Percentiles rank a stretch among this genome's conserved stretches.
Evolutionary conservation across 2,888 invertebrate species (phyloP).

Genomic region (Hydrotaea cyrtoneurina): DNA sequence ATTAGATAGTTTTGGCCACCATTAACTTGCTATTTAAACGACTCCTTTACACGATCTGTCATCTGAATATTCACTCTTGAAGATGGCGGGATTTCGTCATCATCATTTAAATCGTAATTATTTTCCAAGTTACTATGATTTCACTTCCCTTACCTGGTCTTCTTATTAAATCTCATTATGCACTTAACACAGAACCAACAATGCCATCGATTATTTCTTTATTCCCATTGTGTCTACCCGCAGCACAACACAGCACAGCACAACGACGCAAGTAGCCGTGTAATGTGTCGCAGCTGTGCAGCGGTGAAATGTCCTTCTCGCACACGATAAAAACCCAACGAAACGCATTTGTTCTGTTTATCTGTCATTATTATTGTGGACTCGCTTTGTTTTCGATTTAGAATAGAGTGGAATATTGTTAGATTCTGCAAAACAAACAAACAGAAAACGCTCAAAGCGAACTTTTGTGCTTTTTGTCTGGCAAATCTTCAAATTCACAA

Average conservation of each 20-base stretch:
- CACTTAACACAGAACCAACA: conserved; percentile 24
- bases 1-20: too few species aligned
- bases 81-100: too few species aligned
- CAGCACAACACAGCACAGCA: too few species aligned
- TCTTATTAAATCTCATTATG: neutral
- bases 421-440: neutral
- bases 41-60: too few species aligned
- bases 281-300: neutral
- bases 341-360: conserved; percentile 7
- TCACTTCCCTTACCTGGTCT: neutral
- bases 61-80: too few species aligned
- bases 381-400: neutral
- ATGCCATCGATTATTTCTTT: conserved; percentile 19
- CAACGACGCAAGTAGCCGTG: neutral
- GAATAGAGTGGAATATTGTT: neutral
- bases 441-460: neutral
- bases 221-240: neutral
- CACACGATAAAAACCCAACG: neutral
- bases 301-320: conserved; percentile 8
- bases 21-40: too few species aligned
- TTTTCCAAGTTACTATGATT: neutral
- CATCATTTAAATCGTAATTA: neutral
- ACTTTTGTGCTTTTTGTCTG: neutral
- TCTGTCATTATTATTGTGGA: conserved; percentile 20
- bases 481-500: neutral